phyloP scores from a whole-genome alignment of 1,140 invertebrate genomes.

The Drosophila nebulosa region DNA sequence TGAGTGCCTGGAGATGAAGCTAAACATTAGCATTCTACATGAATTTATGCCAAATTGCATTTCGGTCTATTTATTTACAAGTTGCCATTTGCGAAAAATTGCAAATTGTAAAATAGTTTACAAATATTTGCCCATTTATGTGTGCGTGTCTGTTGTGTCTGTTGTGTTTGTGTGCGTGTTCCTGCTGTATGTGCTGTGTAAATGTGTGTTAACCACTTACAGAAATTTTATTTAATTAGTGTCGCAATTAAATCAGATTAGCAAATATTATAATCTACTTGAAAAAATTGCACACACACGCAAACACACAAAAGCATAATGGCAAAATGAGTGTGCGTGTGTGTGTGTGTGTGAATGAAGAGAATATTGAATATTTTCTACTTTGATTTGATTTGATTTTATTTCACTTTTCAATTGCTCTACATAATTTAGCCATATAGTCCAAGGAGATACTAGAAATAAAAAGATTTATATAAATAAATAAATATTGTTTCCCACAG shows the following conservation, averaged over 20 bases:
- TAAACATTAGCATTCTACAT: slow-evolving; percentile 14
- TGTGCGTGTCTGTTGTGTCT: slow-evolving; percentile 5
- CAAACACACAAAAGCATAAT: background rate
- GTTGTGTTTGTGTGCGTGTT: slow-evolving; percentile 2
- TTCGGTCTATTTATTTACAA: slow-evolving; percentile 9
- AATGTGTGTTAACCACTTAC: slow-evolving; percentile 48
- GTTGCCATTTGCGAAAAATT: background rate
- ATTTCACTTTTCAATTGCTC: background rate
- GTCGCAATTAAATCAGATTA: slow-evolving; percentile 19
- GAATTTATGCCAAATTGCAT: slow-evolving; percentile 20
- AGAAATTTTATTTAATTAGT: slow-evolving; percentile 62
- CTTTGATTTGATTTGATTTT: background rate
- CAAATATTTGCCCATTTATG: slow-evolving; percentile 14
- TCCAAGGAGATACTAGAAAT: background rate
- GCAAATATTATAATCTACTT: slow-evolving; percentile 24
- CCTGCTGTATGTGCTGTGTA: slow-evolving; percentile 13
- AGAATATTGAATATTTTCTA: background rate
- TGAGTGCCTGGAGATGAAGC: background rate
- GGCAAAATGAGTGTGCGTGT: too few species aligned
- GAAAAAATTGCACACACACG: slow-evolving; percentile 3
- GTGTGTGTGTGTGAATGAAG: background rate
- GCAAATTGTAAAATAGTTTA: slow-evolving; percentile 26
- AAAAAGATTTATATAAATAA: background rate
- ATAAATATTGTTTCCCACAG: too few species aligned
- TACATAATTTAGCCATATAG: background rate